Percentiles rank a stretch among this genome's conserved stretches.
These are phyloP conservation scores for Tenthredo notha DNA, from an alignment of 2,888 invertebrate genomes.

Conservation along the genomic window DNA sequence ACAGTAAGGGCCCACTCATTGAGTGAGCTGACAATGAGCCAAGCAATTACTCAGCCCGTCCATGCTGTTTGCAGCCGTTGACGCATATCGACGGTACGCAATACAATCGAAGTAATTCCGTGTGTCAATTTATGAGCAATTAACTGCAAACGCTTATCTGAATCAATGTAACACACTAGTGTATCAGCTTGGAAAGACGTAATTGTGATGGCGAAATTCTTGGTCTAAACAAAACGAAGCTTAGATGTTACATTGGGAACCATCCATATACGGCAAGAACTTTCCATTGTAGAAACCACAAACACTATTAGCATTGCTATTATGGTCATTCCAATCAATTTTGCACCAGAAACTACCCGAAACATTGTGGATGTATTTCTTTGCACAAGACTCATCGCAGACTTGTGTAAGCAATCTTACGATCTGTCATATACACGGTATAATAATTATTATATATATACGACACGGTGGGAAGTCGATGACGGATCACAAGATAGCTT, in stretches of 20 bases:
- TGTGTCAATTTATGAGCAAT: not conserved
- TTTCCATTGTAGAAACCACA: not conserved
- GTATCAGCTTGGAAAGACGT: not conserved
- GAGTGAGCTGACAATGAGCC: not conserved
- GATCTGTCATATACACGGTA: too few relatives aligned
- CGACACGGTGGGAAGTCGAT: not conserved
- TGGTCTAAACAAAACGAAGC: not conserved
- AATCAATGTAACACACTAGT: not conserved
- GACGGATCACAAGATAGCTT: not conserved
- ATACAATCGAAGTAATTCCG: not conserved
- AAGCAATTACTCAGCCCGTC: not conserved
- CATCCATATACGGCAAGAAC: not conserved
- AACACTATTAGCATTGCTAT: not conserved
- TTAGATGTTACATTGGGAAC: not conserved
- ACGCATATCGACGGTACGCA: not conserved
- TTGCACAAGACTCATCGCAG: not conserved
- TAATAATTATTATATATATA: too few relatives aligned
- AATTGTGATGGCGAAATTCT: not conserved
- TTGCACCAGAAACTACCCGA: not conserved
- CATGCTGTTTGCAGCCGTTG: not conserved
- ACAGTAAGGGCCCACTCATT: not conserved
- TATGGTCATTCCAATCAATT: not conserved
- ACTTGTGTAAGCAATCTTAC: not conserved
- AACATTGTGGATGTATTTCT: not conserved
- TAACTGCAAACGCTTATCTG: not conserved